Percentiles rank a stretch among this genome's conserved stretches.
phyloP scores from a whole-genome alignment of 2,113 vertebrate genomes.

The Lichenostomus cassidix region DNA sequence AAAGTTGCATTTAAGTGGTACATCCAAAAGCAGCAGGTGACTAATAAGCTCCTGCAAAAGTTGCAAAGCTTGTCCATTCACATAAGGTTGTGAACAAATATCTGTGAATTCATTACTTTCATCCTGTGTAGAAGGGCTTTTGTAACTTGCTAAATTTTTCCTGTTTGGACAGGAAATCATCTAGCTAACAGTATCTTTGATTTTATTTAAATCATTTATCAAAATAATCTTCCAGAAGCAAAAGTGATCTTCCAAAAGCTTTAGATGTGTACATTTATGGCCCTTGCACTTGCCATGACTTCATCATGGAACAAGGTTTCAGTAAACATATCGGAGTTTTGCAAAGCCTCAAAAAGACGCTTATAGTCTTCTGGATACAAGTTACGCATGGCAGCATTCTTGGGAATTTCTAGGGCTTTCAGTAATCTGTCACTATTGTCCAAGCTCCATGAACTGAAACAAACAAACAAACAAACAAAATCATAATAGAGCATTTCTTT shows the following conservation, averaged over 20 bases:
- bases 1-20: neutral
- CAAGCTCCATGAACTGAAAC: slow-evolving; percentile 84
- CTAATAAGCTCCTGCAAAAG: neutral
- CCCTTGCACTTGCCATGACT: slow-evolving; percentile 62
- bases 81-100: neutral
- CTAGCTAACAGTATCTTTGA: neutral
- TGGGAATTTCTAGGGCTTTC: slow-evolving; percentile 64
- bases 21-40: neutral
- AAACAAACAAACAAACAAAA: slow-evolving; percentile 31
- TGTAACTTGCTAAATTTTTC: neutral
- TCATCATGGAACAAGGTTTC: slow-evolving; percentile 86
- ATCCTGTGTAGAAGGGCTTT: neutral
- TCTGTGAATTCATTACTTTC: neutral
- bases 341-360: slow-evolving; percentile 83
- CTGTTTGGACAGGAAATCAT: neutral
- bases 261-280: neutral
- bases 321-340: slow-evolving; percentile 75
- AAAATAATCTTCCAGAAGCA: slow-evolving; percentile 50
- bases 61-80: neutral
- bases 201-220: slow-evolving; percentile 19
- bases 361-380: slow-evolving; percentile 85
- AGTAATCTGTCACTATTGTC: slow-evolving; percentile 71
- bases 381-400: slow-evolving; percentile 65
- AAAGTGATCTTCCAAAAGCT: neutral
- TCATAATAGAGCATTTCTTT: neutral